Base-by-base conservation (phyloP, 2,888 invertebrate species). In the Amphimallon solstitiale region DNA sequence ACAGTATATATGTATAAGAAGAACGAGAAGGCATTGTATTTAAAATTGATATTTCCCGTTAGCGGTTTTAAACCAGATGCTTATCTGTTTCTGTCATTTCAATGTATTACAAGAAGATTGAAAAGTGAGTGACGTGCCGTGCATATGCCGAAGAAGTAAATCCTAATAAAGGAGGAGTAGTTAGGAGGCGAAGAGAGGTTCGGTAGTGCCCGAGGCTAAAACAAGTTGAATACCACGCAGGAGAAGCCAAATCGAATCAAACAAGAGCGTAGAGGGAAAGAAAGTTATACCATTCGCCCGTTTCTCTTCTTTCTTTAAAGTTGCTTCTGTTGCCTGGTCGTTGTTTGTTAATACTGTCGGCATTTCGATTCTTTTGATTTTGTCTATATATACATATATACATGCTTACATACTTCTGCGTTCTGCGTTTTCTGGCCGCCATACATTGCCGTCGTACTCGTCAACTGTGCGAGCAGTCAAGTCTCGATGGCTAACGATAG, bases 401-500 rank as follows among this genome's bases (percentile, higher is more conserved):
- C n/a, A n/a, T n/a, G n/a, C n/a, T n/a, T n/a, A n/a, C n/a, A n/a
- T 29, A 5, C 43, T 45, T 9, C 1, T 17, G 15, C 9, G 19
- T 45, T 7, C 45, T 12, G 43, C 19, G 45, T 45, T 19, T 45
- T 19, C 19, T 45, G 15, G 15, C 19, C 14, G 17, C n/a, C n/a
- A n/a, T n/a, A n/a, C n/a, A 19, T 74, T 75, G 74, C 73, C 75
- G 14, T 14, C 45, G 45, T 45, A 10, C 17, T 45, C 76, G 69
- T 76, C 70, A 72, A 72, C 71, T 70, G 70, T 70, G 70, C 74
- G 72, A 29, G 48, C 23, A 45, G 45, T 48, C 48, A 29, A 45
- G 48, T 21, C 12, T 73, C 74, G 76, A 78, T 77, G 40, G 76
- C 74, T 76, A 76, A 75, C 78, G 79, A 79, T 80, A 79, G 73